Evolutionary conservation across 2,113 vertebrate species (phyloP).

Genomic region (Python bivittatus): DNA sequence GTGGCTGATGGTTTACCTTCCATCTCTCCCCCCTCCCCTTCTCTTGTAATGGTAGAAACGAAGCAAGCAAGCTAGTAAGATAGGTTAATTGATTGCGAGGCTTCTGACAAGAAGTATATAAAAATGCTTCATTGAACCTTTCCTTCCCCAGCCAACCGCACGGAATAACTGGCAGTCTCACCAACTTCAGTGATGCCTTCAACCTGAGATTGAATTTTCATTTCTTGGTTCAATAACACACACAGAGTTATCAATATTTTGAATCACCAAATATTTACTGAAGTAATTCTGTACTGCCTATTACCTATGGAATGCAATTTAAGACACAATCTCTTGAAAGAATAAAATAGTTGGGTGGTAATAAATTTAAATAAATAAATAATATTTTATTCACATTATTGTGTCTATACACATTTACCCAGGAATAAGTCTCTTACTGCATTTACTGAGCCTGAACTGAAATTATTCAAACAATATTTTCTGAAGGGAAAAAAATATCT

Average conservation of each 20-base stretch:
- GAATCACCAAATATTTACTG: background rate
- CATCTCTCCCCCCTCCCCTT: too few species aligned
- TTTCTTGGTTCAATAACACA: background rate
- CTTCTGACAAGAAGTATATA: background rate
- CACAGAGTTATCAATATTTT: background rate
- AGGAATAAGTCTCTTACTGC: background rate
- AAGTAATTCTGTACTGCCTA: background rate
- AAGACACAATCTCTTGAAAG: background rate
- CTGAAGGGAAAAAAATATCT: background rate
- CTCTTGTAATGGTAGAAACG: too few species aligned
- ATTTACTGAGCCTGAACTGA: background rate
- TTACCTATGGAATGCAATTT: background rate
- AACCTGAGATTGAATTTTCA: background rate
- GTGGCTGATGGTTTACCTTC: too few species aligned
- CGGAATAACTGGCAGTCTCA: background rate
- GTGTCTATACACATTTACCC: background rate
- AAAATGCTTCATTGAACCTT: background rate
- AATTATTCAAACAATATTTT: background rate
- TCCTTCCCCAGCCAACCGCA: background rate
- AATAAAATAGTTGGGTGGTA: background rate
- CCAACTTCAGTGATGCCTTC: background rate
- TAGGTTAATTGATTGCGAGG: too few species aligned
- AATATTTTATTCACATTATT: background rate
- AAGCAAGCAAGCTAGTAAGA: too few species aligned
- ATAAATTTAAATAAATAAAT: background rate